phyloP scores from a whole-genome alignment of 2,797 vertebrate genomes.

The Sparus aurata region DNA sequence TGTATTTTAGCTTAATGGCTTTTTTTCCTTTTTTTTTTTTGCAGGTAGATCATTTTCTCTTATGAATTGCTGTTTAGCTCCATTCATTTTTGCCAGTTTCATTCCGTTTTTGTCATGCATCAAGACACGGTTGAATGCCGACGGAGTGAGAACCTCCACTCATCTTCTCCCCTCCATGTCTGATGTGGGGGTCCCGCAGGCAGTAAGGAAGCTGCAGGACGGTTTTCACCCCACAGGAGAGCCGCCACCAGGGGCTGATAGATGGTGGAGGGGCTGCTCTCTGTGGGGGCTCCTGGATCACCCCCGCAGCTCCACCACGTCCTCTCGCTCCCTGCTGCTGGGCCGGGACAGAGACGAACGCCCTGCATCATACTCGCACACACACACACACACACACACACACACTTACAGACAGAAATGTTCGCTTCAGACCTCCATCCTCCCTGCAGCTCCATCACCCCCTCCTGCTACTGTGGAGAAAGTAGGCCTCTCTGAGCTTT shows the following conservation, averaged over 20 bases:
- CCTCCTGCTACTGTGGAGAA: conserved; percentile 11
- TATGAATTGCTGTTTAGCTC: conserved; percentile 12
- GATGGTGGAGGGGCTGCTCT: conserved; percentile 30
- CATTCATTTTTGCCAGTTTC: conserved; percentile 16
- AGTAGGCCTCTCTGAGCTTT: not conserved
- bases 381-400: conserved; percentile 1
- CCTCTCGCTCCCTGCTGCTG: conserved; percentile 26
- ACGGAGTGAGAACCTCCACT: not conserved
- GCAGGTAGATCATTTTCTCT: not conserved
- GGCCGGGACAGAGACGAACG: conserved; percentile 35
- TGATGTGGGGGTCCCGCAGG: conserved; percentile 13
- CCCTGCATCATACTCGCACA: conserved; percentile 11
- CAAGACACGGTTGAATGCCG: not conserved
- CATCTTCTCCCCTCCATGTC: not conserved
- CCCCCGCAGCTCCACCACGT: conserved; percentile 7
- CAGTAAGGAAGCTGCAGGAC: conserved; percentile 9
- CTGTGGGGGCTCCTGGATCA: conserved; percentile 16
- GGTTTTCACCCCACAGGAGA: conserved; percentile 24
- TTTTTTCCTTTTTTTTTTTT: not conserved
- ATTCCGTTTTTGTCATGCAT: conserved; percentile 10
- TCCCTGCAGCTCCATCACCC: not conserved
- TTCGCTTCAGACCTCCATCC: conserved; percentile 2
- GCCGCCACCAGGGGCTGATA: conserved; percentile 30
- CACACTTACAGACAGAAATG: not conserved
- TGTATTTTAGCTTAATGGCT: conserved; percentile 17